These are phyloP conservation scores for Zaprionus vittiger DNA, from an alignment of 1,140 invertebrate species.

Conservation along the genomic window DNA sequence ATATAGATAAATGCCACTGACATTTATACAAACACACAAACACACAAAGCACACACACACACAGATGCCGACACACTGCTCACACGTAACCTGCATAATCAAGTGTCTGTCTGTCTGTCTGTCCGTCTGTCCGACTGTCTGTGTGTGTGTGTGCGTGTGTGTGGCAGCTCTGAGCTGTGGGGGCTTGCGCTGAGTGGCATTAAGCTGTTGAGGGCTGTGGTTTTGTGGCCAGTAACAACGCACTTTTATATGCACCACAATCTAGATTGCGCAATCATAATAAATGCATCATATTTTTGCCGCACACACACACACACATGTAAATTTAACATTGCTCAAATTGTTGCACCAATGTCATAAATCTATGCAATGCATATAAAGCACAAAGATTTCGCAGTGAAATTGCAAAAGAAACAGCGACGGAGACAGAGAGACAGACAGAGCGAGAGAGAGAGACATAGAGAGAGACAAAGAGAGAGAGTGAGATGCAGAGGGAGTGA, in stretches of 20 bases:
- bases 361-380: slow-evolving; percentile 48
- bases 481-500: neutral
- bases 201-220: slow-evolving; percentile 62
- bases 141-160: slow-evolving; percentile 7
- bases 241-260: slow-evolving; percentile 62
- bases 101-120: slow-evolving; percentile 12
- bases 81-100: slow-evolving; percentile 38
- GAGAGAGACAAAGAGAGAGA: neutral
- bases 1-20: slow-evolving; percentile 76
- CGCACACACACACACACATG: slow-evolving; percentile 6
- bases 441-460: neutral
- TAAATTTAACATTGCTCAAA: slow-evolving; percentile 56
- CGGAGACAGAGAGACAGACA: neutral
- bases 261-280: slow-evolving; percentile 55
- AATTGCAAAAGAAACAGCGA: slow-evolving; percentile 12
- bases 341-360: slow-evolving; percentile 68
- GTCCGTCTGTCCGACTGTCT: no score
- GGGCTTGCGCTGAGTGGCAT: slow-evolving; percentile 46
- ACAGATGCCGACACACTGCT: neutral
- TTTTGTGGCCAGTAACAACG: slow-evolving; percentile 59
- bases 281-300: slow-evolving; percentile 62
- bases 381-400: slow-evolving; percentile 1
- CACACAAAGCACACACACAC: slow-evolving; percentile 25
- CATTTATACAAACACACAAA: slow-evolving; percentile 66
- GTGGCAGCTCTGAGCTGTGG: slow-evolving; percentile 15